Conservation (phyloP, 2,888 invertebrate genomes). For the Pilophorus perplexus region DNA sequence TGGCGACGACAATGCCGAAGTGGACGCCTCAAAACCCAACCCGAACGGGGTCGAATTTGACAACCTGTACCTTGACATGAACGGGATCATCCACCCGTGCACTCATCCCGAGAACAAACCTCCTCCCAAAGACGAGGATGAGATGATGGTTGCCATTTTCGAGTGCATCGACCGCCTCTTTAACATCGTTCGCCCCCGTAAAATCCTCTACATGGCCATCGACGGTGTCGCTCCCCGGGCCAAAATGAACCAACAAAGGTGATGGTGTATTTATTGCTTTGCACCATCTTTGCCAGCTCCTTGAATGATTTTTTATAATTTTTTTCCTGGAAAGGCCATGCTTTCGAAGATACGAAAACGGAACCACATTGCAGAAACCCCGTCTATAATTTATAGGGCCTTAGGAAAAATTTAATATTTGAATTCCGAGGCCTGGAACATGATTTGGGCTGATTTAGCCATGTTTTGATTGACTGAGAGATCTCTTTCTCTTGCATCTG, state of each 20-base stretch:
- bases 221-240: conserved; percentile 98
- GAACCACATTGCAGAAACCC: too few species aligned
- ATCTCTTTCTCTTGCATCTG: too few species aligned
- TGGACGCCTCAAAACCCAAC: conserved; percentile 83
- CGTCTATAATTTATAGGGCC: too few species aligned
- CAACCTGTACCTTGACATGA: conserved; percentile 98
- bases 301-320: too few species aligned
- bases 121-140: conserved; percentile 96
- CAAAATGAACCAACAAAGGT: conserved; percentile 96
- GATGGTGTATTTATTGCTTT: background rate
- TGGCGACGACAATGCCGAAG: conserved; percentile 48
- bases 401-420: too few species aligned
- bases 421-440: too few species aligned
- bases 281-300: too few species aligned
- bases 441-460: too few species aligned
- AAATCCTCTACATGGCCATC: conserved; percentile 97
- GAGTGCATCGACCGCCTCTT: conserved; percentile 91
- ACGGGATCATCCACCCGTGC: conserved; percentile 99
- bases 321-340: too few species aligned
- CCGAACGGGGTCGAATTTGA: conserved; percentile 97
- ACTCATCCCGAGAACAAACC: conserved; percentile 98
- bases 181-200: conserved; percentile 85
- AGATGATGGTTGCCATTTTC: conserved; percentile 99
- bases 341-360: too few species aligned
- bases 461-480: too few species aligned